A percentile compares a stretch with the other conserved stretches of the same genome.
phyloP scores from a whole-genome alignment of 2,113 vertebrate species.

The Clinocottus analis region DNA sequence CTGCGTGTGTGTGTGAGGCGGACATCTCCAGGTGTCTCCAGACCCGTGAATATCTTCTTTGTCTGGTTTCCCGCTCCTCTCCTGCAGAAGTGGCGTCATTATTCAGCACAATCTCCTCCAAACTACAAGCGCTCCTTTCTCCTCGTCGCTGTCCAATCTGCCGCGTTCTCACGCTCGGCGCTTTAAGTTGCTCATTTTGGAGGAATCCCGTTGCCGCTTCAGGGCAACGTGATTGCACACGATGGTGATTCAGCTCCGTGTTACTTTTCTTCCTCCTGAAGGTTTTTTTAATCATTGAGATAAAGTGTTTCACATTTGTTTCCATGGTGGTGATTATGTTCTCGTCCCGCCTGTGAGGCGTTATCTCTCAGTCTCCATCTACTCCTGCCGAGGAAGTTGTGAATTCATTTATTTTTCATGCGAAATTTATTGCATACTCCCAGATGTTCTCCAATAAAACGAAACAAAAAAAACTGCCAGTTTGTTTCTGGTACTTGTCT shows the following conservation, averaged over 20 bases:
- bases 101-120: slow-evolving; percentile 45
- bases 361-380: slow-evolving; percentile 38
- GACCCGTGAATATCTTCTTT: slow-evolving; percentile 61
- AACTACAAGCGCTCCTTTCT: slow-evolving; percentile 17
- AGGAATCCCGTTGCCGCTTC: slow-evolving; percentile 17
- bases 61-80: slow-evolving; percentile 45
- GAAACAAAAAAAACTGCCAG: slow-evolving; percentile 37
- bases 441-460: slow-evolving; percentile 26
- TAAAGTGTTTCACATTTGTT: slow-evolving; percentile 48
- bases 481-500: slow-evolving; percentile 42
- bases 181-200: slow-evolving; percentile 37
- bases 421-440: slow-evolving; percentile 35
- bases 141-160: slow-evolving; percentile 17
- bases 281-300: slow-evolving; percentile 28
- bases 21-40: slow-evolving; percentile 54
- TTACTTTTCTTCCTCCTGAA: slow-evolving; percentile 31
- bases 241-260: slow-evolving; percentile 31
- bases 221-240: slow-evolving; percentile 29
- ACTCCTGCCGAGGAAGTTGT: slow-evolving; percentile 43
- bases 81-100: slow-evolving; percentile 52
- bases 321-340: slow-evolving; percentile 47
- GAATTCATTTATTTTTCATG: slow-evolving; percentile 63
- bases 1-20: slow-evolving; percentile 24
- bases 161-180: slow-evolving; percentile 10
- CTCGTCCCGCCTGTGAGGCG: slow-evolving; percentile 30